Evolutionary conservation across 2,797 vertebrate genomes (phyloP), one percentile per base, ranked within the genome.

Genomic region (Poeciliopsis infans): DNA sequence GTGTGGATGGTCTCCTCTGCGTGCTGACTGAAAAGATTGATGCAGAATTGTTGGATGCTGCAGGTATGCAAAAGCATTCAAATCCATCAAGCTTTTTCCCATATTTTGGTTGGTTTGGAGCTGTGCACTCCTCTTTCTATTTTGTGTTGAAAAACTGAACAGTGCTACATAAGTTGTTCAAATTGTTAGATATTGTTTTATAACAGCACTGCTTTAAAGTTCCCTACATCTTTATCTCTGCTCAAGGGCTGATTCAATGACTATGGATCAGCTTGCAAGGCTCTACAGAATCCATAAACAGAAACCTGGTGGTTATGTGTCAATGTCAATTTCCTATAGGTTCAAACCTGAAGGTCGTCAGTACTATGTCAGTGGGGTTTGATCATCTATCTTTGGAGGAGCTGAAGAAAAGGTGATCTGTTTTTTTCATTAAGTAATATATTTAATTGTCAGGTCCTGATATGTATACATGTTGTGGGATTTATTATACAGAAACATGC

Each of bases 21-120:
- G 94, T 95, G 33, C 93, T 96, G 77, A 96, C 95, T 0, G 96
- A 96, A 89, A 96, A 96, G 93, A 95, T 93, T 61, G 96, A 97
- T 76, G 88, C 94, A 5, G 89, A 96, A 78, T 16, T 96, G 53
- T 33, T 95, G 74, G 93, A 96, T 7, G 90, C 95, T 61, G 96
- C 96, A 94, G 96, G 94, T 97, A 72, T 81, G 81, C 28, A 31
- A 53, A 25, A 53, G n/a, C 28, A 16, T 41, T 61, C 61, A 12
- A 61, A 2, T 49, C 25, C n/a, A 2, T 12, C 12, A 31, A 15
- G 31, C 7, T 6, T 68, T 41, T 41, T 68, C 18, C 2, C 36
- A 36, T 12, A 25, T 41, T 5, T 68, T 64, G 13, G 15, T 33
- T 31, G 59, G 15, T 64, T 64, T 36, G 13, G 6, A 64, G 28